Percentiles rank a stretch among this genome's conserved stretches.
phyloP scores from a whole-genome alignment of 2,797 vertebrate species.

The Rallus crepitans region DNA sequence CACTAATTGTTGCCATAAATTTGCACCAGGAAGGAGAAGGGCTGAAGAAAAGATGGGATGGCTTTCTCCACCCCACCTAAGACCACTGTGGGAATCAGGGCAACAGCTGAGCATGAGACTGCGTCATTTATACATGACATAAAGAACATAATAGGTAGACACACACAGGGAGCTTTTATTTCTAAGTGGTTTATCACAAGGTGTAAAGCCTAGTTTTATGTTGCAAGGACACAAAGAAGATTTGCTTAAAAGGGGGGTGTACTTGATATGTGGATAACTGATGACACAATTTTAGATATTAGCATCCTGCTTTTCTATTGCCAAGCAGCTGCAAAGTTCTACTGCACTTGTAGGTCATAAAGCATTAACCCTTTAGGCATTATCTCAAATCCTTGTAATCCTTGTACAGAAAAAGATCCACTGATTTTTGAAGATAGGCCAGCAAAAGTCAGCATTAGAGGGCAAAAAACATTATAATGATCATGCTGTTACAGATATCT shows the following conservation, averaged over 20 bases:
- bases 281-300: neutral
- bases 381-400: neutral
- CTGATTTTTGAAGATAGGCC: neutral
- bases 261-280: neutral
- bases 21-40: neutral
- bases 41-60: neutral
- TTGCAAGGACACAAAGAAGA: neutral
- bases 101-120: neutral
- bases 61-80: neutral
- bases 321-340: neutral
- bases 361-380: neutral
- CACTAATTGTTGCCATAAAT: rapidly evolving
- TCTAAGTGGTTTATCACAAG: neutral
- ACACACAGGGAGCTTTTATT: neutral
- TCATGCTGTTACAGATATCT: neutral
- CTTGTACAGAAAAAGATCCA: neutral
- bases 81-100: neutral
- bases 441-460: neutral
- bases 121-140: neutral
- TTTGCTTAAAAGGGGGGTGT: neutral
- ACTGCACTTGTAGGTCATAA: neutral
- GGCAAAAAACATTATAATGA: neutral
- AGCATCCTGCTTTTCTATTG: neutral
- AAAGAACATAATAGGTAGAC: neutral
- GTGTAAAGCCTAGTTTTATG: neutral